Evolutionary conservation across 2,888 invertebrate genomes (phyloP).

Genomic region (Spodoptera exigua): DNA sequence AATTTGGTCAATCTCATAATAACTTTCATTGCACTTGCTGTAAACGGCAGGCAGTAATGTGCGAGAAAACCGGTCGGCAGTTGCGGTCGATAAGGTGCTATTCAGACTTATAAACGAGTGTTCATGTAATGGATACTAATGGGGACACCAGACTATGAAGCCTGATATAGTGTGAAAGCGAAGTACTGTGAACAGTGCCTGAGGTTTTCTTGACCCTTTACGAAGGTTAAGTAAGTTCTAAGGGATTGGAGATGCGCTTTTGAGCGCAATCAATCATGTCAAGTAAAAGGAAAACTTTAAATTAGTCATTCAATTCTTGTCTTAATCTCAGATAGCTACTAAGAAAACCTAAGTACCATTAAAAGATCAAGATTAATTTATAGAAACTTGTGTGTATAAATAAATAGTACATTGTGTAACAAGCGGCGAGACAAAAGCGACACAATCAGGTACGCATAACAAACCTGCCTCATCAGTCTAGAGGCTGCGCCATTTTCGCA

Average conservation of each 20-base stretch:
- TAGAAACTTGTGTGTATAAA: slow-evolving; percentile 2
- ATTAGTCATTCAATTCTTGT: too few relatives aligned
- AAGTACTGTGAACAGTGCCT: background rate
- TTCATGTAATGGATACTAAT: slow-evolving; percentile 23
- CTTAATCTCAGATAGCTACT: too few relatives aligned
- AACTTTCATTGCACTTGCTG: slow-evolving; percentile 63
- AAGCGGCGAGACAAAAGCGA: slow-evolving; percentile 27
- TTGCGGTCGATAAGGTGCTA: slow-evolving; percentile 36
- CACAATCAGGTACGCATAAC: slow-evolving; percentile 45
- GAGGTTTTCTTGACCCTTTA: background rate
- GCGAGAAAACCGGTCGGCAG: slow-evolving; percentile 44
- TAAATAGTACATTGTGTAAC: slow-evolving; percentile 10
- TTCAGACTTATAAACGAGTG: slow-evolving; percentile 10
- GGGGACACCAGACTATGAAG: background rate
- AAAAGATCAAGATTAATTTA: too few relatives aligned
- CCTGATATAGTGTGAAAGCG: slow-evolving; percentile 1
- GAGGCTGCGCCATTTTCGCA: slow-evolving; percentile 67
- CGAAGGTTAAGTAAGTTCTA: background rate
- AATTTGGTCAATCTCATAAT: slow-evolving; percentile 51
- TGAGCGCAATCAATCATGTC: too few relatives aligned
- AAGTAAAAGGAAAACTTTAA: too few relatives aligned
- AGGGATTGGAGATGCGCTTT: background rate
- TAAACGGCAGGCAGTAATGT: slow-evolving; percentile 35
- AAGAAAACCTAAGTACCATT: too few relatives aligned
- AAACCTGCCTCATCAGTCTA: slow-evolving; percentile 60